Evolutionary conservation across 1,140 invertebrate species (phyloP), one percentile per base, ranked within the genome.

Genomic region (Hypothenemus hampei): DNA sequence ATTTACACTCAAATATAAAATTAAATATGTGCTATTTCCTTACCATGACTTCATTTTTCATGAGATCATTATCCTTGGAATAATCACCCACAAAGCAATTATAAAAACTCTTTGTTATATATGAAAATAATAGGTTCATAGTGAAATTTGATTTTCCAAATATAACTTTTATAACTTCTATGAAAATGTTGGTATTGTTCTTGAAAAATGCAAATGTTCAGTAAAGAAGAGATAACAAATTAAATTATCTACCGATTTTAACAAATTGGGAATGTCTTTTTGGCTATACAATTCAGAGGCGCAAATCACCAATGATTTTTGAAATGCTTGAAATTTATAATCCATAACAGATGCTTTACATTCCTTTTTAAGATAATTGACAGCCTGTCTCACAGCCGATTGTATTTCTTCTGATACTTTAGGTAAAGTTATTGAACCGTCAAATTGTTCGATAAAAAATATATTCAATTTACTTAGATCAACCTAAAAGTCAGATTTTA

Each of bases 391-490:
- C 51, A 90, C 79, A n/a, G 81, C 80, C 22, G 70, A 66, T 63
- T 78, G 81, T 4, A 91, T 77, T 60, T 91, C 85, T 20, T 73
- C 61, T 47, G 83, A 75, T 3, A 91, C 79, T 5, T 75, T 72
- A 13, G 78, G 77, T 16, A 81, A 74, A 5, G 85, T 69, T 11
- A 80, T 75, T 22, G 83, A 78, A 3, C 77, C 78, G 4, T 80
- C 80, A 59, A 86, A 83, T 54, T 86, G 81, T 62, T 88, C 81
- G 79, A 91, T 82, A 59, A 87, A 91, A 67, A 82, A 91, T 63
- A 87, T 81, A 45, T 81, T 83, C 18, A 93, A 66, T 48, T 84
- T 77, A 13, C 73, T 77, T 4, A 89, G 37, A 63, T 86, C 78
- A 5, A 91, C 80, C 80, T 82, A 58, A 3, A 72, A 72, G 29